These are phyloP conservation scores for Irena cyanogastra DNA, from an alignment of 2,113 vertebrate species.

Conservation along the genomic window DNA sequence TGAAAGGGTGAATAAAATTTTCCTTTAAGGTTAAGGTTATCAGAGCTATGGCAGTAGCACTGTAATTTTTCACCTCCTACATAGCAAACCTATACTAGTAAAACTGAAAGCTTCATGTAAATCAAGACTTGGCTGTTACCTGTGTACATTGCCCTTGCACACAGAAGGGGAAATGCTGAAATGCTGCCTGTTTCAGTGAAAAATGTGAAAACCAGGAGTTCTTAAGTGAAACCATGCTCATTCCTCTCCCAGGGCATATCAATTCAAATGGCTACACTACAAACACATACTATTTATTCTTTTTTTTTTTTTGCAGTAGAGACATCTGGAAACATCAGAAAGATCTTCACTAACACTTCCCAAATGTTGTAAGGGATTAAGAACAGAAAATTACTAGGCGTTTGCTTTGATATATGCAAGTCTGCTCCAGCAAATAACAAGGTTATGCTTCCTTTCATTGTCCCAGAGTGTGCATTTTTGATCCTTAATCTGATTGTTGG, in stretches of 20 bases:
- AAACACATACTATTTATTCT: background rate
- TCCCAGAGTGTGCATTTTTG: background rate
- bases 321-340: background rate
- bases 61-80: background rate
- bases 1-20: background rate
- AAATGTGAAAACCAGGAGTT: accelerated
- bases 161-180: background rate
- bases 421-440: background rate
- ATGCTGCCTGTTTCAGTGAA: background rate
- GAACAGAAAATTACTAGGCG: background rate
- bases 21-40: background rate
- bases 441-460: background rate
- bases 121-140: background rate
- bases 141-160: background rate
- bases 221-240: background rate
- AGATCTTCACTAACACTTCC: background rate
- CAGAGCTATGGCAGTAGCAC: background rate
- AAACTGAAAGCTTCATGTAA: background rate
- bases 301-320: background rate
- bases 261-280: background rate
- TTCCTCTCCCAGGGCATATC: background rate
- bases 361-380: background rate
- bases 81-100: background rate
- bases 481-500: background rate
- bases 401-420: background rate